phyloP scores from a whole-genome alignment of 2,888 invertebrate species.

The Tetranychus piercei region DNA sequence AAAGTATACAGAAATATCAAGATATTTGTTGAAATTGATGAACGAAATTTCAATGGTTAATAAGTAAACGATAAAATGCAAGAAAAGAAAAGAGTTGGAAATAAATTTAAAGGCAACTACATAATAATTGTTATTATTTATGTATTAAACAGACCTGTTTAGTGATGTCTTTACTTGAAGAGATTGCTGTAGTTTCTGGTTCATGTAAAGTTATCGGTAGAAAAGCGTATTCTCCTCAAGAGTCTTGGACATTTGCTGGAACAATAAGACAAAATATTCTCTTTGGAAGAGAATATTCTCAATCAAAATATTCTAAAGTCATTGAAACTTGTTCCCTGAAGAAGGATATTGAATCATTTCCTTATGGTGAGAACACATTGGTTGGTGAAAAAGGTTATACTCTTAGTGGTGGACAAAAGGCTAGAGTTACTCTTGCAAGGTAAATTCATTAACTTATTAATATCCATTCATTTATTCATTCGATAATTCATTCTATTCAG shows the following conservation, averaged over 20 bases:
- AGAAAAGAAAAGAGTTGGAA: neutral
- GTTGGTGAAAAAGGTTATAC: slow-evolving; percentile 43
- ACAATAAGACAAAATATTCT: slow-evolving; percentile 9
- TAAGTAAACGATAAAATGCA: slow-evolving; percentile 33
- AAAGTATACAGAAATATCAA: too few species aligned
- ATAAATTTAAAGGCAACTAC: too few species aligned
- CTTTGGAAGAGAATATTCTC: neutral
- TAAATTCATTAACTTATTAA: slow-evolving; percentile 21
- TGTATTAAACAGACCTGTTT: neutral
- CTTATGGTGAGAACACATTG: slow-evolving; percentile 36
- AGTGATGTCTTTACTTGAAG: neutral
- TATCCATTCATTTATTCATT: neutral
- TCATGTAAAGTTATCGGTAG: neutral
- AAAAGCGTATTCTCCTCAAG: slow-evolving; percentile 11
- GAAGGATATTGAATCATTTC: slow-evolving; percentile 36
- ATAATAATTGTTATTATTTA: neutral
- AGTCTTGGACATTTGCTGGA: slow-evolving; percentile 11
- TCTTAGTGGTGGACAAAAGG: slow-evolving; percentile 40
- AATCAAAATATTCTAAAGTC: neutral
- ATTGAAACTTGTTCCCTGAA: slow-evolving; percentile 30
- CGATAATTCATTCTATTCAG: neutral
- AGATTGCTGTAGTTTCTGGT: neutral
- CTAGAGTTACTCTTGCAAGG: slow-evolving; percentile 39
- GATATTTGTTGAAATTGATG: too few species aligned
- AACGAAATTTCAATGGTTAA: too few species aligned